Evolutionary conservation across 2,797 vertebrate species (phyloP).

Genomic region (Cephalopachus bancanus): DNA sequence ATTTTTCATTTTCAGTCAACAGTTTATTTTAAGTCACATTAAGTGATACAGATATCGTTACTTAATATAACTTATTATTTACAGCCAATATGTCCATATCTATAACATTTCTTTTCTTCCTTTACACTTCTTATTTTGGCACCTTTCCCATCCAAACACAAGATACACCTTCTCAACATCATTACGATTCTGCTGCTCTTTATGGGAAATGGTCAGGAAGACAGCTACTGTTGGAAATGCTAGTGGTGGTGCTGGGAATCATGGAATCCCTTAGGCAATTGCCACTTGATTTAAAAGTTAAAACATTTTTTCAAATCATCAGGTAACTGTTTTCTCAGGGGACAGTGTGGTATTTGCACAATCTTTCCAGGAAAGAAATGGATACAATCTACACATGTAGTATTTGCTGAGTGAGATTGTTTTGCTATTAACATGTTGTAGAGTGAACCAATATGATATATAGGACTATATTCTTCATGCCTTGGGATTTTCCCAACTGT

Average conservation of each 20-base stretch:
- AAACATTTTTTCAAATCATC: background rate
- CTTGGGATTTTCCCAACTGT: too few species aligned
- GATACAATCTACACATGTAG: background rate
- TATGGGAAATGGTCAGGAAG: background rate
- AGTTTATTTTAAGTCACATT: background rate
- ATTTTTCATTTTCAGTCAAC: background rate
- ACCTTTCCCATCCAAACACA: background rate
- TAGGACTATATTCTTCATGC: background rate
- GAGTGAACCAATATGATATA: accelerated
- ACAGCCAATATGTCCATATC: background rate
- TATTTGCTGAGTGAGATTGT: background rate
- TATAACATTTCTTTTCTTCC: background rate
- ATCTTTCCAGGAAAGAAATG: background rate
- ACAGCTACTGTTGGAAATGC: background rate
- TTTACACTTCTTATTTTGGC: background rate
- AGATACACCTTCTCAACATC: background rate
- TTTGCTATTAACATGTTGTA: background rate
- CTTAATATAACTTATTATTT: background rate
- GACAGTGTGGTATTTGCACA: background rate
- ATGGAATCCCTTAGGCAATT: background rate
- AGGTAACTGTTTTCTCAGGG: background rate
- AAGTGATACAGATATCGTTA: background rate
- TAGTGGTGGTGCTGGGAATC: background rate
- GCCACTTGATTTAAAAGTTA: background rate
- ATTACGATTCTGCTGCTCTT: background rate